These are phyloP conservation scores for Hippocampus barbouri DNA, from an alignment of 2,113 vertebrate genomes.

Conservation along the genomic window DNA sequence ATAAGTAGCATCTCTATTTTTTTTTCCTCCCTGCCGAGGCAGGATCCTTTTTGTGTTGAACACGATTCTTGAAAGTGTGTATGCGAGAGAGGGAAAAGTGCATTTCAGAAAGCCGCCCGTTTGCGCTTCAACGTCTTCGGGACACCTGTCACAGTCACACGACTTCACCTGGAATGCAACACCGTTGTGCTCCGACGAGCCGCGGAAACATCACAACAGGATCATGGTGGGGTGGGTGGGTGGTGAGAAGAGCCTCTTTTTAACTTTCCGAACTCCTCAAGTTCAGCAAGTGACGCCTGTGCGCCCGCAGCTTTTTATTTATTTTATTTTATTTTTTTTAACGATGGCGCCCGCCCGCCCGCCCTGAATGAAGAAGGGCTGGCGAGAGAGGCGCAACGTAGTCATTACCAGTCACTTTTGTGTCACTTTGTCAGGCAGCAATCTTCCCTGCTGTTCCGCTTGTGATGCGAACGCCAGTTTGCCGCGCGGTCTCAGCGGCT, in stretches of 20 bases:
- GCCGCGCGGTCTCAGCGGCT: constrained; percentile 70
- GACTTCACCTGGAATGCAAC: constrained; percentile 70
- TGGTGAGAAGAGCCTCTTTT: constrained; percentile 70
- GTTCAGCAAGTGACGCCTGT: constrained; percentile 69
- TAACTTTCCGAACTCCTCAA: constrained; percentile 78
- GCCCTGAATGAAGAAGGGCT: constrained; percentile 55
- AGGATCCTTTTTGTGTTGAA: neutral
- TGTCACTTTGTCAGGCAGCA: constrained; percentile 72
- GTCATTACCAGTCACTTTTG: constrained; percentile 73
- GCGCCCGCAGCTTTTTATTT: constrained; percentile 60
- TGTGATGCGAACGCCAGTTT: constrained; percentile 67
- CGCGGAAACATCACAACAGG: constrained; percentile 72
- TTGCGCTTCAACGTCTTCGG: constrained; percentile 62
- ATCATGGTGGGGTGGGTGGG: constrained; percentile 58
- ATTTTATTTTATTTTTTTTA: constrained; percentile 22
- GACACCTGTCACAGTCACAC: constrained; percentile 72
- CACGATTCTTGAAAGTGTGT: constrained; percentile 2
- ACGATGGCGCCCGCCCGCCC: constrained; percentile 48
- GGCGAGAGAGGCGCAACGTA: constrained; percentile 64
- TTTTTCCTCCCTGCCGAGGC: neutral
- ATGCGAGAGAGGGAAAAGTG: neutral
- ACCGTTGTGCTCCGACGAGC: constrained; percentile 68
- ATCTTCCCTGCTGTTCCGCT: constrained; percentile 61
- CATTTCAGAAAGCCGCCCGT: neutral
- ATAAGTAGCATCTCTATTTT: neutral